phyloP scores from a whole-genome alignment of 2,888 invertebrate species.

The Acleris literana region DNA sequence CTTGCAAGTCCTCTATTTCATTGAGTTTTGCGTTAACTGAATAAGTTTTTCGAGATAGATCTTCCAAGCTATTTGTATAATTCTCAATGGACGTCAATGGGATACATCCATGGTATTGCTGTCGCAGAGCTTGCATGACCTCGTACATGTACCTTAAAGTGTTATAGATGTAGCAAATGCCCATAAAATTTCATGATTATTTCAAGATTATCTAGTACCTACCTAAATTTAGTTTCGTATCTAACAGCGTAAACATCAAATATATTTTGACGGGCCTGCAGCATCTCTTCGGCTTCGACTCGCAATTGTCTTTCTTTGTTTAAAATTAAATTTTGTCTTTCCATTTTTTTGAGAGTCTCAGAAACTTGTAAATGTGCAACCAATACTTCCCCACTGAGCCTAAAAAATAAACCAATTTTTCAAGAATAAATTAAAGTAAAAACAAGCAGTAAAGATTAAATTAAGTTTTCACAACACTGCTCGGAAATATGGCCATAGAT shows the following conservation, averaged over 20 bases:
- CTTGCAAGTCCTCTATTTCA: slow-evolving; percentile 68
- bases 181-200: not conserved
- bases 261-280: slow-evolving; percentile 66
- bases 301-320: slow-evolving; percentile 68
- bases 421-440: too few relatives aligned
- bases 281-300: slow-evolving; percentile 68
- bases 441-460: too few relatives aligned
- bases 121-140: slow-evolving; percentile 65
- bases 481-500: too few relatives aligned
- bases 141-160: slow-evolving; percentile 68
- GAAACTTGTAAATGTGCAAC: slow-evolving; percentile 78
- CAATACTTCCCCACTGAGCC: slow-evolving; percentile 76
- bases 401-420: slow-evolving; percentile 43
- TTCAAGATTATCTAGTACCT: slow-evolving; percentile 18
- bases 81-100: slow-evolving; percentile 68
- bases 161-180: not conserved
- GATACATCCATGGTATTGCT: slow-evolving; percentile 73
- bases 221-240: slow-evolving; percentile 74
- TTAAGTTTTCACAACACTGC: too few relatives aligned
- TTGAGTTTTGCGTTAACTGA: slow-evolving; percentile 62
- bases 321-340: slow-evolving; percentile 61
- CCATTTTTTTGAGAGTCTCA: slow-evolving; percentile 70
- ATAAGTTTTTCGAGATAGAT: slow-evolving; percentile 57
- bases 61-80: slow-evolving; percentile 63
- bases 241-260: slow-evolving; percentile 69